Conservation (phyloP, 2,888 invertebrate species). For the Mechanitis mazaeus region DNA sequence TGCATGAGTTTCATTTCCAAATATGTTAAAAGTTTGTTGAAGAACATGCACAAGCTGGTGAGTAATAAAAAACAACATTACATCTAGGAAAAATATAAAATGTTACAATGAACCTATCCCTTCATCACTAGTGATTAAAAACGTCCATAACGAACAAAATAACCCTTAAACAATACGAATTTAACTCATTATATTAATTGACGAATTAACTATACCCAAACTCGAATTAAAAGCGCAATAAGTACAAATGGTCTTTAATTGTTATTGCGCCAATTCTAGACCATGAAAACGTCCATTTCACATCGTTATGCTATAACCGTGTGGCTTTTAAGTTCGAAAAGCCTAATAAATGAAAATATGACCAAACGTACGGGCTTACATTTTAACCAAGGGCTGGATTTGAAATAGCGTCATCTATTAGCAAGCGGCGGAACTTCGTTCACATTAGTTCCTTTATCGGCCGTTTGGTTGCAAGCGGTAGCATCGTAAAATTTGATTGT, state of each 20-base stretch:
- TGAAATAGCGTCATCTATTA: conserved; percentile 59
- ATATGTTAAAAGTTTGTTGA: too few species aligned
- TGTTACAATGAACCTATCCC: background rate
- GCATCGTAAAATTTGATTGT: conserved; percentile 41
- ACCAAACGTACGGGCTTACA: conserved; percentile 27
- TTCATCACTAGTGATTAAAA: conserved; percentile 13
- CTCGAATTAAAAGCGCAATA: conserved; percentile 50
- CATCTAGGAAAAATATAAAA: background rate
- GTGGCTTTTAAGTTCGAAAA: conserved; percentile 34
- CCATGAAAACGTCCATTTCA: conserved; percentile 38
- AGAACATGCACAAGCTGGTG: too few species aligned
- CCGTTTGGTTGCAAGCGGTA: conserved; percentile 39
- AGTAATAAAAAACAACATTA: too few species aligned
- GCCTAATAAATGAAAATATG: conserved; percentile 55
- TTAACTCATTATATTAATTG: conserved; percentile 45
- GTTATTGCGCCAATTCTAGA: conserved; percentile 44
- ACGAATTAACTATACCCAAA: conserved; percentile 46
- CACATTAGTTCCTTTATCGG: conserved; percentile 46
- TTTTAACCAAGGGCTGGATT: conserved; percentile 11
- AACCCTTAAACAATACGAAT: conserved; percentile 36
- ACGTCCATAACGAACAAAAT: conserved; percentile 30
- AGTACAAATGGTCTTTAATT: conserved; percentile 44
- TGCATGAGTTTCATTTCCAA: too few species aligned
- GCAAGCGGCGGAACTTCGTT: conserved; percentile 37
- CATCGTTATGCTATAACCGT: conserved; percentile 35